Evolutionary conservation across 1,140 invertebrate genomes (phyloP), one percentile per base, ranked within the genome.

Genomic region (Philotrypesis tridentata): DNA sequence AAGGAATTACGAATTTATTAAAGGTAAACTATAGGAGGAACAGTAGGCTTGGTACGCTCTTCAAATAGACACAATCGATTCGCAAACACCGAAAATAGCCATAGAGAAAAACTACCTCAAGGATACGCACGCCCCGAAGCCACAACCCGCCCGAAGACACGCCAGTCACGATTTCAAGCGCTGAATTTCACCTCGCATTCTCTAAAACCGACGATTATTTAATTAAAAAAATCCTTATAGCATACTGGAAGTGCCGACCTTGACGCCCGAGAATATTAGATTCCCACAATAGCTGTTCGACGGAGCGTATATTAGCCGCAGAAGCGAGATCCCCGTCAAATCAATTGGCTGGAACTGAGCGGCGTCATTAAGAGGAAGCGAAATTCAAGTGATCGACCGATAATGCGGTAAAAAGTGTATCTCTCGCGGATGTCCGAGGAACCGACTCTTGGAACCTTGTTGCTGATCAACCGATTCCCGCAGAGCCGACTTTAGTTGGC

Each of bases 281-380:
- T 5, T 40, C 70, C 43, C 70, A 29, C 37, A 9, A 72, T 43
- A 25, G 33, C 23, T 65, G n/a, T 55, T 55, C 48, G 48, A 4
- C 48, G 7, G 25, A 65, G 61, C 61, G 61, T 29, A 25, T 65
- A 29, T 27, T 9, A 4, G 23, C 23, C n/a, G n/a, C n/a, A n/a
- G n/a, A n/a, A n/a, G 21, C 48, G 48, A 55, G 48, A 17, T 68
- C 11, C 17, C 65, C 60, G 21, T 76, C 60, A 40, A 77, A 68
- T 77, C 75, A 68, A 77, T 77, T 67, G 63, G 21, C 37, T 25
- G 31, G 17, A 65, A 43, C 71, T 55, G 33, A 12, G 29, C 31
- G 11, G 21, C 17, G n/a, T n/a, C n/a, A n/a, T n/a, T n/a, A 17
- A 6, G 48, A 55, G 48, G 48, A 14, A 55, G 48, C n/a, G 12